A percentile compares a stretch with the other conserved stretches of the same genome.
These are phyloP conservation scores for Atethmia centrago DNA, from an alignment of 2,888 invertebrate genomes.

Conservation along the genomic window DNA sequence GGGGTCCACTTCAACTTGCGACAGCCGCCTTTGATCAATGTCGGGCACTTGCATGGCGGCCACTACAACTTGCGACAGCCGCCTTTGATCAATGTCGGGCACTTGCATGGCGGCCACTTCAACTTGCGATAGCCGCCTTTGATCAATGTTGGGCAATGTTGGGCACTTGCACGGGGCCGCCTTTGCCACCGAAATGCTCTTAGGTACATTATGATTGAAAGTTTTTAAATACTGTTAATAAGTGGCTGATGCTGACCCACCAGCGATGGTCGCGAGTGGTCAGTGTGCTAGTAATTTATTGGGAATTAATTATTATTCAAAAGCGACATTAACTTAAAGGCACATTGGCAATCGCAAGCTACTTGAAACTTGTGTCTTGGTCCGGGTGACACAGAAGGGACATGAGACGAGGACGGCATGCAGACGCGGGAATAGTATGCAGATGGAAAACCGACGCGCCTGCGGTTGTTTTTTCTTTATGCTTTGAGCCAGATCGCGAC, in stretches of 20 bases:
- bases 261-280: not conserved
- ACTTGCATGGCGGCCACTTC: not conserved
- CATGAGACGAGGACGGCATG: too few relatives aligned
- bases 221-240: not conserved
- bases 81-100: not conserved
- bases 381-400: too few relatives aligned
- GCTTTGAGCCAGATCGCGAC: too few relatives aligned
- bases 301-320: too few relatives aligned
- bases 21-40: not conserved
- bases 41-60: not conserved
- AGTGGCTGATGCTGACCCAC: not conserved
- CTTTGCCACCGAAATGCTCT: too few relatives aligned
- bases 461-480: too few relatives aligned
- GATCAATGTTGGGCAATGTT: not conserved
- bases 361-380: not conserved
- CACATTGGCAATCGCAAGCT: not conserved
- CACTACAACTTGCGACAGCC: too few relatives aligned
- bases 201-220: not conserved
- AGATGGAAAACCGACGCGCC: too few relatives aligned
- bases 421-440: too few relatives aligned
- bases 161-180: not conserved
- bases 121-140: too few relatives aligned
- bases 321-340: too few relatives aligned
- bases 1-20: too few relatives aligned
- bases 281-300: not conserved